phyloP scores from a whole-genome alignment of 2,113 vertebrate genomes.

The Megaceryle torquata region DNA sequence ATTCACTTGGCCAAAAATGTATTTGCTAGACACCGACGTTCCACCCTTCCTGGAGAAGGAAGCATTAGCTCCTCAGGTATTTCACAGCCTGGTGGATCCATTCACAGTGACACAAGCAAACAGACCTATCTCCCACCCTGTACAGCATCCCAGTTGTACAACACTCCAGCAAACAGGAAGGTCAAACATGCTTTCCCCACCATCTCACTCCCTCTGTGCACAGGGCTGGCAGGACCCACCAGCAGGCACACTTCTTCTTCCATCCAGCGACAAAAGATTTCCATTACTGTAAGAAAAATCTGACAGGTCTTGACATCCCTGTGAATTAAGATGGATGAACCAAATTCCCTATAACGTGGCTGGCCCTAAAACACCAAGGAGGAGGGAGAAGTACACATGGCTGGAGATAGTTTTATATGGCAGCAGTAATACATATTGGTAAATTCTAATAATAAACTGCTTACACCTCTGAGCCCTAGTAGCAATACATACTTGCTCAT shows the following conservation, averaged over 20 bases:
- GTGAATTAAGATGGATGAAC: not conserved
- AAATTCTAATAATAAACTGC: not conserved
- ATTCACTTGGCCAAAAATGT: not conserved
- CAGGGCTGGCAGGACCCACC: not conserved
- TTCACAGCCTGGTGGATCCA: rapidly evolving
- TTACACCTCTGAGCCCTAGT: not conserved
- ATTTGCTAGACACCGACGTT: not conserved
- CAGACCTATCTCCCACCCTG: not conserved
- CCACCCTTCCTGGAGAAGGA: not conserved
- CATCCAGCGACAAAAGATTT: rapidly evolving
- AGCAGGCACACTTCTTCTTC: not conserved
- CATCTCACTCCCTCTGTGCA: rapidly evolving
- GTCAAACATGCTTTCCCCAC: not conserved
- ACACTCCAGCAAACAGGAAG: not conserved
- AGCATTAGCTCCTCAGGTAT: not conserved
- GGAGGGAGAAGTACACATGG: not conserved
- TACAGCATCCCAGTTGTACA: not conserved
- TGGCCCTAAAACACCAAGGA: not conserved
- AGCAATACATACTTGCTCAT: not conserved
- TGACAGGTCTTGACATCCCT: not conserved
- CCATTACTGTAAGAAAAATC: not conserved
- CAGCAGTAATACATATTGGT: not conserved
- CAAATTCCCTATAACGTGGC: not conserved
- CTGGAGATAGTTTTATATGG: not conserved
- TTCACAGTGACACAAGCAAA: not conserved